Percentiles rank a stretch among this genome's conserved stretches.
These are phyloP conservation scores for Episyrphus balteatus DNA, from an alignment of 1,140 invertebrate genomes.

Conservation along the genomic window DNA sequence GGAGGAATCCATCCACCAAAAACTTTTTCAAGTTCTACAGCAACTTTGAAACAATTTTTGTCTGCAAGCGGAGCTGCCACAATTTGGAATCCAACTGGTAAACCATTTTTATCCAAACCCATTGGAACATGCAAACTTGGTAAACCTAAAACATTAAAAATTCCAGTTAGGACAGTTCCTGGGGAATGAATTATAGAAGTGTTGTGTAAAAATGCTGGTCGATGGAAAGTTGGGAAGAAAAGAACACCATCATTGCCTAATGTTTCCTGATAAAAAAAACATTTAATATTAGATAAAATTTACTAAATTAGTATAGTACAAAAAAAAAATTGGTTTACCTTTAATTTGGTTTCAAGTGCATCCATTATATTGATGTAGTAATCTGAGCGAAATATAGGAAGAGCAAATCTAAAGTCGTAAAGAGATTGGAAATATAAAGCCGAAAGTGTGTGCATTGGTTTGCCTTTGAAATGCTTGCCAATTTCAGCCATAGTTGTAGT, in stretches of 20 bases:
- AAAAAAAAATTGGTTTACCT: no score
- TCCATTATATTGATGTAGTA: no score
- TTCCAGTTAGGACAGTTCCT: constrained; percentile 53
- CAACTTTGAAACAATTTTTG: constrained; percentile 62
- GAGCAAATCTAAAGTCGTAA: no score
- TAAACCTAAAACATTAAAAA: constrained; percentile 65
- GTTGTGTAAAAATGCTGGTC: constrained; percentile 48
- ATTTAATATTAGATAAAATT: no score
- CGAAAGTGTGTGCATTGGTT: no score
- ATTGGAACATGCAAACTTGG: constrained; percentile 65
- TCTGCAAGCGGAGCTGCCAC: constrained; percentile 56
- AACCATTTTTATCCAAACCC: constrained; percentile 48
- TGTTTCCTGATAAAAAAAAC: constrained; percentile 33
- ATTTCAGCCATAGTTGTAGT: no score
- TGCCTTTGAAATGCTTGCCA: no score
- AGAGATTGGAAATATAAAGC: no score
- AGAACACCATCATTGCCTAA: constrained; percentile 58
- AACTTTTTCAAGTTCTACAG: constrained; percentile 58
- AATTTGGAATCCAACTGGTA: constrained; percentile 67
- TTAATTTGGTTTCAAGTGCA: constrained; percentile 34
- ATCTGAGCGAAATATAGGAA: no score
- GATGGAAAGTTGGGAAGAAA: constrained; percentile 59
- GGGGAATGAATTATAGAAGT: constrained; percentile 47
- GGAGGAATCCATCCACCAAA: constrained; percentile 66
- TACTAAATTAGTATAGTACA: no score